Conservation (phyloP, 1,140 invertebrate species). For the Pentalonia nigronervosa region DNA sequence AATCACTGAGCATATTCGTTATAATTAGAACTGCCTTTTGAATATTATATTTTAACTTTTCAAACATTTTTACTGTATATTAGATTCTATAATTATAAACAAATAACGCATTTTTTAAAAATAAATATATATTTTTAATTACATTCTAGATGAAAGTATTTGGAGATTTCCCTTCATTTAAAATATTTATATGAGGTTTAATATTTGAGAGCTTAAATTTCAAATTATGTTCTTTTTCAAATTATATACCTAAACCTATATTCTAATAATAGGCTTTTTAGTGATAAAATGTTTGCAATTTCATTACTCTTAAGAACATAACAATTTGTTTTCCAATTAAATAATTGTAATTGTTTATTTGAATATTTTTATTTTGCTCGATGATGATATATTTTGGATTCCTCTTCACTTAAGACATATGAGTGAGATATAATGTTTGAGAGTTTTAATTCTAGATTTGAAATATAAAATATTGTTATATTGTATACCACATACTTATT, state of each 20-base stretch:
- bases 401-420: constrained; percentile 14
- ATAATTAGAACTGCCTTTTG: background rate
- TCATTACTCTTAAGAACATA: background rate
- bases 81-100: background rate
- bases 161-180: constrained; percentile 6
- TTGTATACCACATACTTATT: no score
- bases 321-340: background rate
- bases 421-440: constrained; percentile 37
- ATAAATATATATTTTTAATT: background rate
- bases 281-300: no score
- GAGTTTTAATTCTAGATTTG: background rate
- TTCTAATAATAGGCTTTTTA: background rate
- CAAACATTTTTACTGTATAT: background rate
- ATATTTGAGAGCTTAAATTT: background rate
- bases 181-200: background rate
- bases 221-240: background rate
- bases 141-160: background rate
- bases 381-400: constrained; percentile 36
- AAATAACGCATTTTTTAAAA: background rate
- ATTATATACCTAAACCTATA: background rate
- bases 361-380: background rate
- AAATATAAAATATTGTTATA: no score
- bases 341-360: background rate
- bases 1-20: no score
- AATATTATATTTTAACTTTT: background rate